Evolutionary conservation across 1,140 invertebrate genomes (phyloP), one percentile per base, ranked within the genome.

Genomic region (Sycophaga agraensis): DNA sequence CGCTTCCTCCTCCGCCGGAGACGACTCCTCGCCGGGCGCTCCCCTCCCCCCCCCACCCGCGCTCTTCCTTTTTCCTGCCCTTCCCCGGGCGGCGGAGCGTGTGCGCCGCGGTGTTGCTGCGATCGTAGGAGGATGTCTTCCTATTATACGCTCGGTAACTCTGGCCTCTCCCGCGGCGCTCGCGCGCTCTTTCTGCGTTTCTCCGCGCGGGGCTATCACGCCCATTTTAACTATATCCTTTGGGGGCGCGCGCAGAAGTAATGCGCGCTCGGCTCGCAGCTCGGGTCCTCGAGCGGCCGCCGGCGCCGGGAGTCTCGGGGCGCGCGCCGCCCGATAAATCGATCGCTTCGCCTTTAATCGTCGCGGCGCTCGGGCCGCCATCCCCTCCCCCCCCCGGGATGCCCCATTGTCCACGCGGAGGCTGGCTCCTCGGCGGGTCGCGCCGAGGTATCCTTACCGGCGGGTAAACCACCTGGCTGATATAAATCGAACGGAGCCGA

Each of bases 141-240:
- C 68, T 68, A 71, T 69, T 69, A 71, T 71, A 69, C 62, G 68
- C 68, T 68, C 67, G 57, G 68, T 68, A 71, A 71, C 63, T 69
- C 66, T 67, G 12, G 14, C 37, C 17, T 24, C 35, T 58, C 59
- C 55, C 54, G 56, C 56, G 49, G 24, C 21, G 17, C 19, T 45
- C 57, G 35, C 11, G 31, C 28, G 49, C 48, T 45, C 39, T 50
- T 14, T 24, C 16, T 37, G 51, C 26, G 21, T 55, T 48, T 55
- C 42, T 40, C 19, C 31, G 12, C 17, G 28, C n/a, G n/a, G n/a
- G 8, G 28, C 43, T 40, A 61, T 61, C 50, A 54, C 59, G 59
- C 59, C 59, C 51, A 61, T 61, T 61, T 61, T 49, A 48, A 61
- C 59, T 61, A 61, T 55, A 61, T 55, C 59, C 51, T 48, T 61